phyloP scores from a whole-genome alignment of 2,888 invertebrate species.

The Augiades crinisus region DNA sequence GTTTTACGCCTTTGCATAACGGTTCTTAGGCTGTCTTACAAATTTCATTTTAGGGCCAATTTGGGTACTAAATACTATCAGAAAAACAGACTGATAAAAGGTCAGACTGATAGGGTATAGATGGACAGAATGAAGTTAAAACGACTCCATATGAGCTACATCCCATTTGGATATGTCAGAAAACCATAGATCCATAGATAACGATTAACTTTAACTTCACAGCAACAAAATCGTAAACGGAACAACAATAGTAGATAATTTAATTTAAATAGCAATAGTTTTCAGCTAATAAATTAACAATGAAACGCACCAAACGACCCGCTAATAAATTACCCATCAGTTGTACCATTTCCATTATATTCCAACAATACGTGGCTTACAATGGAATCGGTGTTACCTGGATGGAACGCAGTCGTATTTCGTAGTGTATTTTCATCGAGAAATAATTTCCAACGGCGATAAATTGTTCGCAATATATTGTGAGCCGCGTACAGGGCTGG shows the following conservation, averaged over 20 bases:
- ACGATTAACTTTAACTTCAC: not conserved
- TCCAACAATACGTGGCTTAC: slow-evolving; percentile 23
- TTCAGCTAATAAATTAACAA: slow-evolving; percentile 15
- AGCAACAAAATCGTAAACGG: not conserved
- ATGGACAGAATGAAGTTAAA: too few species aligned
- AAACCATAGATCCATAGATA: too few species aligned
- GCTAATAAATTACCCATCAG: slow-evolving; percentile 20
- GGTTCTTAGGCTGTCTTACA: too few species aligned
- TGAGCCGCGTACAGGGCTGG: slow-evolving; percentile 39
- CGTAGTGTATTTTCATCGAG: slow-evolving; percentile 49
- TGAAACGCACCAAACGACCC: slow-evolving; percentile 4
- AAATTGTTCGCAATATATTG: slow-evolving; percentile 60
- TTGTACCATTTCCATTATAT: slow-evolving; percentile 16
- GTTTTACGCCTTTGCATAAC: too few species aligned
- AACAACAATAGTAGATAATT: slow-evolving; percentile 1
- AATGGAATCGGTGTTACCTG: slow-evolving; percentile 24
- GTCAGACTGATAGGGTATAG: too few species aligned
- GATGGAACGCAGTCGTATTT: slow-evolving; percentile 24
- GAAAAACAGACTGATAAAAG: too few species aligned
- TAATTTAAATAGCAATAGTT: slow-evolving; percentile 6
- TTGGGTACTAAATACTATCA: too few species aligned
- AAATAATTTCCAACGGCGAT: slow-evolving; percentile 60
- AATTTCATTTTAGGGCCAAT: too few species aligned
- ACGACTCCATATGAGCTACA: too few species aligned
- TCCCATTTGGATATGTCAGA: too few species aligned